A percentile compares a stretch with the other conserved stretches of the same genome.
These are phyloP conservation scores for Nowickia ferox DNA, from an alignment of 2,888 invertebrate genomes.

Conservation along the genomic window DNA sequence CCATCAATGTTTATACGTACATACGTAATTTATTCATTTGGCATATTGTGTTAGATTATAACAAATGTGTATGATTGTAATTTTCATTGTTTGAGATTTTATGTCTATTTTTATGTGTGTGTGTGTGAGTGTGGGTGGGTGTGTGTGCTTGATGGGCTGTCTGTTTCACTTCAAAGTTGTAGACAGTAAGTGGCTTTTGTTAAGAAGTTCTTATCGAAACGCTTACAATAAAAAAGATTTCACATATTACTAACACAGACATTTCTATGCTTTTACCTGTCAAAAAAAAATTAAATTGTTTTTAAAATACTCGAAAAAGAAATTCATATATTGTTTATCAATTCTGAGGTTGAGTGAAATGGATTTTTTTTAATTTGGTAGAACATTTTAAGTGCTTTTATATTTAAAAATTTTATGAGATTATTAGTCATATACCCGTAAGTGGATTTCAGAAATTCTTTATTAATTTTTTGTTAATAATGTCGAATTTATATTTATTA, in stretches of 20 bases:
- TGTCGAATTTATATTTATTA: too few relatives aligned
- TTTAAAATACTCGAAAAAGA: background rate
- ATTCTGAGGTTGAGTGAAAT: background rate
- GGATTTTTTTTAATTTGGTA: conserved; percentile 16
- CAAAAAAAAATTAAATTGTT: conserved; percentile 13
- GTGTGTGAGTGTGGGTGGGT: background rate
- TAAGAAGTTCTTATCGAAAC: conserved; percentile 36
- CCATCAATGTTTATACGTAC: conserved; percentile 5
- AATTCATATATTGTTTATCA: background rate
- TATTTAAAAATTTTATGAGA: background rate
- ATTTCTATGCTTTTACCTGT: conserved; percentile 30
- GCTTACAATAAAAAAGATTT: conserved; percentile 9
- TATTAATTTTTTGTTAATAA: too few relatives aligned
- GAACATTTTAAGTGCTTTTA: conserved; percentile 23
- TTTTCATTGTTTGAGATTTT: conserved; percentile 15
- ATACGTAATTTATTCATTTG: conserved; percentile 15
- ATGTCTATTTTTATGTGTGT: background rate
- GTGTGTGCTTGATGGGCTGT: conserved; percentile 12
- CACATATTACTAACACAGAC: background rate
- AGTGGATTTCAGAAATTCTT: background rate
- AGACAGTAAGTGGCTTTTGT: conserved; percentile 66
- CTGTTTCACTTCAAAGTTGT: conserved; percentile 42
- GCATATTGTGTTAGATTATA: conserved; percentile 26
- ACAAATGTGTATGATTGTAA: background rate
- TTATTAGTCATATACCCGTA: conserved; percentile 41